A percentile compares a stretch with the other conserved stretches of the same genome.
phyloP scores from a whole-genome alignment of 2,888 invertebrate genomes.

The Agriopis aurantiaria region DNA sequence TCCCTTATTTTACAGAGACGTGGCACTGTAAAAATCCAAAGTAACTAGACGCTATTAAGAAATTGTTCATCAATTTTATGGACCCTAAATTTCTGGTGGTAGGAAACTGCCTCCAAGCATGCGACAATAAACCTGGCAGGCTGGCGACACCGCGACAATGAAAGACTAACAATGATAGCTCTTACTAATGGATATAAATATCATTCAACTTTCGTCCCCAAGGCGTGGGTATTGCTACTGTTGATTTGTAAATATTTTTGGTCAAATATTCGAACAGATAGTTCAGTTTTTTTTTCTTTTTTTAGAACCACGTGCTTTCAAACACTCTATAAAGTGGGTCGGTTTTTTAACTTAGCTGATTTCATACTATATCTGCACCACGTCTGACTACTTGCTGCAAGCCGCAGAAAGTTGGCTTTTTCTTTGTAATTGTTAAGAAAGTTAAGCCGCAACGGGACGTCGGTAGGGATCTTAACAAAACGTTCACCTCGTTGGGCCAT shows the following conservation, averaged over 20 bases:
- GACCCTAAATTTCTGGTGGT: conserved; percentile 78
- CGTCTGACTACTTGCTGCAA: conserved; percentile 20
- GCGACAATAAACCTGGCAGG: conserved; percentile 75
- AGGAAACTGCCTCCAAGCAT: conserved; percentile 78
- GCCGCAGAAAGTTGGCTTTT: conserved; percentile 45
- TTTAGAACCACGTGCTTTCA: no score
- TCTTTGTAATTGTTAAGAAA: conserved; percentile 67
- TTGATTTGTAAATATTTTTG: conserved; percentile 1
- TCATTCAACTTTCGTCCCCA: conserved; percentile 42
- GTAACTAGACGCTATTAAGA: conserved; percentile 73
- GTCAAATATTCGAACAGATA: no score
- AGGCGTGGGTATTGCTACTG: conserved; percentile 20
- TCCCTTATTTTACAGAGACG: conserved; percentile 47
- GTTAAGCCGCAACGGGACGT: conserved; percentile 68
- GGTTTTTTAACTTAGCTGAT: not conserved
- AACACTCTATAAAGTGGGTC: no score
- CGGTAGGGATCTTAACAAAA: conserved; percentile 74
- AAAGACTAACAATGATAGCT: conserved; percentile 62
- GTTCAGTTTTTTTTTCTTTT: no score
- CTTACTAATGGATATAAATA: conserved; percentile 63
- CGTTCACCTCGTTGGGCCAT: conserved; percentile 78
- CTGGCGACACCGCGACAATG: conserved; percentile 77
- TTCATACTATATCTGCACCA: conserved; percentile 4
- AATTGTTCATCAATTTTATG: conserved; percentile 82
- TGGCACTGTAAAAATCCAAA: conserved; percentile 57